Evolutionary conservation across 2,113 vertebrate species (phyloP).

Genomic region (Tenrec ecaudatus): DNA sequence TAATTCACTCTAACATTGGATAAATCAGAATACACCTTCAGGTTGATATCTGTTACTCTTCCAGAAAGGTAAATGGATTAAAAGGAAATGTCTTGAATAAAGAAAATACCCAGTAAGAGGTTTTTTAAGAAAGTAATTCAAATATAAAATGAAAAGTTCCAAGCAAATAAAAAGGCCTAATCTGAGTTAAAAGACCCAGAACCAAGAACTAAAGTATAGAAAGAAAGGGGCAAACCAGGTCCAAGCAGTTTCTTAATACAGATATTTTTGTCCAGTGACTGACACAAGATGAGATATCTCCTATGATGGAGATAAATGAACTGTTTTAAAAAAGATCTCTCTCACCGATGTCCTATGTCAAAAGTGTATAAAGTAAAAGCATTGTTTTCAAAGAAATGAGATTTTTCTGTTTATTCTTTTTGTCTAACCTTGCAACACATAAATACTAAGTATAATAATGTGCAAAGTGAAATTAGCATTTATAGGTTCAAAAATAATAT

Average conservation of each 20-base stretch:
- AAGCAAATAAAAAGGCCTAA: not conserved
- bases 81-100: not conserved
- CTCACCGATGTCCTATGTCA: not conserved
- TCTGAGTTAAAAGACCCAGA: conserved; percentile 24
- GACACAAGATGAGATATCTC: not conserved
- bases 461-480: not conserved
- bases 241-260: not conserved
- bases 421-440: too few relatives aligned
- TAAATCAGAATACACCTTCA: not conserved
- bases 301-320: not conserved
- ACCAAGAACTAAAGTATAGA: conserved; percentile 7
- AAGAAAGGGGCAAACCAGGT: not conserved
- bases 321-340: not conserved
- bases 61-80: not conserved
- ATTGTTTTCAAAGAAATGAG: conserved; percentile 38
- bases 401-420: not conserved
- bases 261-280: not conserved
- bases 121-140: not conserved
- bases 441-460: not conserved
- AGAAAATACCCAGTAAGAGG: conserved; percentile 9
- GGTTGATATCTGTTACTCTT: conserved; percentile 7
- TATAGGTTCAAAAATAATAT: not conserved
- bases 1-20: not conserved
- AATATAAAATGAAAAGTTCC: not conserved
- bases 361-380: not conserved